These are phyloP conservation scores for Tragelaphus buxtoni DNA, from an alignment of 2,113 vertebrate genomes.

Conservation along the genomic window DNA sequence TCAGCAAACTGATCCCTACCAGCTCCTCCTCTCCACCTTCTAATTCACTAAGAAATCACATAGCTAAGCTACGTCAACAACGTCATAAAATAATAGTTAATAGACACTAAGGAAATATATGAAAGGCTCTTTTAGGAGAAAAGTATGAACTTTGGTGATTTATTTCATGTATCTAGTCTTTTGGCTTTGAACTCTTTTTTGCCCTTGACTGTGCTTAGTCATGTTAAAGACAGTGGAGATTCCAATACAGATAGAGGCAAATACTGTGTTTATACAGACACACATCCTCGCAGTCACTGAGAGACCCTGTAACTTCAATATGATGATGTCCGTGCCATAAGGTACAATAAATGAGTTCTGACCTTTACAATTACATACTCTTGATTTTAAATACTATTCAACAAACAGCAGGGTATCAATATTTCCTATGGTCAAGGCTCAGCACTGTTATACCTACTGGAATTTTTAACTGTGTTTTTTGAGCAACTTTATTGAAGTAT, in stretches of 20 bases:
- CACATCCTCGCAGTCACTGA: not conserved
- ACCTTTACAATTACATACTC: not conserved
- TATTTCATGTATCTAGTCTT: constrained; percentile 3
- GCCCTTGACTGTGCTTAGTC: not conserved
- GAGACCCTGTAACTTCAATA: not conserved
- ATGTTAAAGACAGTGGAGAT: not conserved
- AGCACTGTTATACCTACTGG: not conserved
- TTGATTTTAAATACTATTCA: constrained; percentile 21
- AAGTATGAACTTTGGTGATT: not conserved
- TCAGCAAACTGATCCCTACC: not conserved
- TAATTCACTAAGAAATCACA: not conserved
- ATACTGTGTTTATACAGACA: not conserved
- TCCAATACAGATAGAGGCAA: not conserved
- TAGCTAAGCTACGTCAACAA: not conserved
- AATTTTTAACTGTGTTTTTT: not conserved
- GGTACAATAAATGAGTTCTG: not conserved
- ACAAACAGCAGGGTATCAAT: not conserved
- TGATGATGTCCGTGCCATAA: not conserved
- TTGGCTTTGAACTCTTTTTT: not conserved
- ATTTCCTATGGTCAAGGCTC: not conserved
- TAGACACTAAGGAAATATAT: not conserved
- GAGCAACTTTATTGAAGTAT: not conserved
- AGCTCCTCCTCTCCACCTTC: not conserved
- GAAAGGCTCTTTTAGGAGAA: not conserved
- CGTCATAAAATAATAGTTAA: not conserved